Conservation (phyloP, 2,888 invertebrate genomes). For the Vanessa cardui region DNA sequence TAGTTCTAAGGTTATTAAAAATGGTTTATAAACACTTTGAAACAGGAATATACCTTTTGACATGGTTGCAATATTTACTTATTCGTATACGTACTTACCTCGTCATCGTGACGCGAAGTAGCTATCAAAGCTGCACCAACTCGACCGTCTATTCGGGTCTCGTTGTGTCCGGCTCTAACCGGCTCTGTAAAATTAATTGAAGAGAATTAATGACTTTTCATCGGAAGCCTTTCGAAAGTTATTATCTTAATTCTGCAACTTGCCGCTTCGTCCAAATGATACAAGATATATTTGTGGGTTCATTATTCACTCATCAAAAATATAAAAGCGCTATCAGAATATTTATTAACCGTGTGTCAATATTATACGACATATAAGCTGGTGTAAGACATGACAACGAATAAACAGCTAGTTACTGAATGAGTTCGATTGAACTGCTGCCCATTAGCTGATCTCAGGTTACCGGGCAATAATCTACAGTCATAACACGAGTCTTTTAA, state of each 20-base stretch:
- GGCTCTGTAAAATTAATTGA: constrained; percentile 17
- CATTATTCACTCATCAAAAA: neutral
- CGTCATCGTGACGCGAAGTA: constrained; percentile 20
- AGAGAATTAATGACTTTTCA: constrained; percentile 5
- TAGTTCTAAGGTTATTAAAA: too few relatives aligned
- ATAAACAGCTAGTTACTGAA: neutral
- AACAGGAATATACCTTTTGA: neutral
- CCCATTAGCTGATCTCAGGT: neutral
- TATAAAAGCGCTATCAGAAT: too few relatives aligned
- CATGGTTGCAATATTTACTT: neutral
- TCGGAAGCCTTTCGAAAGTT: neutral
- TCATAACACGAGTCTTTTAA: constrained; percentile 2
- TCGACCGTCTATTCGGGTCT: constrained; percentile 13
- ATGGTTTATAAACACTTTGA: too few relatives aligned
- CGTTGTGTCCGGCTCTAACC: neutral
- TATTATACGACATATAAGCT: neutral
- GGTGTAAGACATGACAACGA: neutral
- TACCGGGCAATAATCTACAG: neutral
- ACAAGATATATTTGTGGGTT: constrained; percentile 18
- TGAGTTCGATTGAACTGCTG: neutral
- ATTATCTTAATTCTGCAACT: neutral
- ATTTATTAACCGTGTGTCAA: too few relatives aligned
- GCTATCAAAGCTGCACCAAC: constrained; percentile 28
- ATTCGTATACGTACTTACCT: constrained; percentile 15
- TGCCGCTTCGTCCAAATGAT: constrained; percentile 19